Base-by-base conservation (phyloP, 2,888 invertebrate species). In the Phlogophora meticulosa region DNA sequence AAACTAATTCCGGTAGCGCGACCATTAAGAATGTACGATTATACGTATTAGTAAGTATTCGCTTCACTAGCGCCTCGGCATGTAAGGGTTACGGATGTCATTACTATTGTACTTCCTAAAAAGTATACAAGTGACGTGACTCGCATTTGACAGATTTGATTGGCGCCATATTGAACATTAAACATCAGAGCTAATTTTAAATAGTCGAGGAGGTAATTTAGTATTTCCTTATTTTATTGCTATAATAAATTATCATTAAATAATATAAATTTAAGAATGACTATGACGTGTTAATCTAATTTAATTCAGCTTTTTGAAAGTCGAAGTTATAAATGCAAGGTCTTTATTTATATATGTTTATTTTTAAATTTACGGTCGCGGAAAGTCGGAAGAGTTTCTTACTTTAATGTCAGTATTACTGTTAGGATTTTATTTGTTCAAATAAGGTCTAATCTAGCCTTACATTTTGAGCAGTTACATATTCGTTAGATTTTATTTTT, bases 1-100 rank as follows among this genome's bases (percentile, higher is more conserved):
- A 94, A 94, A 94, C 89, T 88, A 94, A 94, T 94, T 93, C 94
- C 95, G 93, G 94, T 94, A 95, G 94, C 94, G 83, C 85, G 83
- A 84, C 89, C 88, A 92, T 92, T 93, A 93, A 89, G 83, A 88
- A 88, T 85, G 83, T 89, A 88, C 88, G 88, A 90, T 91, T 92
- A 92, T 90, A 88, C 85, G 85, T 87, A 87, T 87, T 86, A 85
- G 85, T 85, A 84, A 69, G 82, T 83, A 70, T 81, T 82, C 78
- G 78, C 78, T 79, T 80, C 82, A 76, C 80, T 82, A 81, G 61
- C 68, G 61, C 71, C 66, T 70, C 51, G 63, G 40, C 57, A 34
- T 62, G 63, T 82, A 74, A 52, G 78, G 68, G 53, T 43, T 55
- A 72, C 79, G 80, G 80, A 85, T 76, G 81, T 78, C 84, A 74